Base-by-base conservation (phyloP, 2,888 invertebrate species). In the Isotomurus palustris region DNA sequence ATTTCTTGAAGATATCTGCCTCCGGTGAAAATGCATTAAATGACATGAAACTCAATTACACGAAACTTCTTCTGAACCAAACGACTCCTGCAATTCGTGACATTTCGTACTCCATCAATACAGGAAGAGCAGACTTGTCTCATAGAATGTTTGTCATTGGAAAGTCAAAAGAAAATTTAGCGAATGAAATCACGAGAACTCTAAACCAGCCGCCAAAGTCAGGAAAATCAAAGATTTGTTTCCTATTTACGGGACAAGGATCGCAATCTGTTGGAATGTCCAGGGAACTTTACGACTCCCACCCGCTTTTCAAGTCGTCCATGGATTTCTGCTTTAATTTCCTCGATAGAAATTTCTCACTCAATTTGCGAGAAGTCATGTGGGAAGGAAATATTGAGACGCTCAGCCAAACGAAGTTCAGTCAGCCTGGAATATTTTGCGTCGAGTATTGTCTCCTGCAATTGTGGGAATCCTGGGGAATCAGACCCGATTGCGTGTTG, bases 231-330 rank as follows among this genome's bases (percentile, higher is more conserved):
- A 60, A 58, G 28, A 40, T 64, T 10, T 58, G 59, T 28, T 65
- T 65, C 29, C 44, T 62, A 3, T 62, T 49, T 17, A 53, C 62
- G 12, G 62, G 62, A 19, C 62, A 62, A 48, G 62, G 58, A 1
- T 58, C 53, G 4, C 58, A 58, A 22, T 58, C 53, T 38, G 21
- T 41, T 24, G 54, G 48, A 24, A 58, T 58, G 58, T 53, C 45
- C 2, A 48, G 48, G 14, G 24, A 45, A 14, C 29, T 58, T 6
- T 53, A 53, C 21, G 10, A 17, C 6, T 22, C 17, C 2, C 54
- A 17, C 36, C 36, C 41, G 4, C 17, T 25, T 2, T 66, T 66
- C 35, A 35, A 52, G 3, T 5, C 43, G 2, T n/a, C 52, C 12
- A 60, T 66, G 35, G 56, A 62, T 27, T 8, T 40, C 22, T 61